Percentiles rank a stretch among this genome's conserved stretches.
phyloP scores from a whole-genome alignment of 2,797 vertebrate genomes.

The Kryptolebias ocellatus region DNA sequence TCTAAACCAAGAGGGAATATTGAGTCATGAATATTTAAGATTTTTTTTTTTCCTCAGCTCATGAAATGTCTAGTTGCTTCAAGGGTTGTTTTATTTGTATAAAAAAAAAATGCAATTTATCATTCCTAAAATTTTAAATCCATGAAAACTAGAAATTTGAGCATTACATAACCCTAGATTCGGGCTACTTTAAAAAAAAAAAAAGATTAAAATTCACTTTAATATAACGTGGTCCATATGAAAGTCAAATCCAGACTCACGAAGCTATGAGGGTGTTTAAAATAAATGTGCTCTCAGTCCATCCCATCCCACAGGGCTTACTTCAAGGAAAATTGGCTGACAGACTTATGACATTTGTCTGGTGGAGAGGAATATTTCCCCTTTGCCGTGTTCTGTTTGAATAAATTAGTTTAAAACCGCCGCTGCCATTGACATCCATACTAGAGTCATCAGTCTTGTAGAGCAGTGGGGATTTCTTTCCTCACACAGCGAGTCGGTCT shows the following conservation, averaged over 20 bases:
- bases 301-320: constrained; percentile 53
- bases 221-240: constrained; percentile 49
- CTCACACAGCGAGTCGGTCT: constrained; percentile 26
- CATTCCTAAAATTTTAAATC: constrained; percentile 38
- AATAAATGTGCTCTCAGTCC: constrained; percentile 60
- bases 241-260: constrained; percentile 69
- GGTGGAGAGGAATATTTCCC: constrained; percentile 64
- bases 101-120: constrained; percentile 18
- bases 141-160: constrained; percentile 22
- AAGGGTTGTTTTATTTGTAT: constrained; percentile 23
- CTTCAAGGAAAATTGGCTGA: constrained; percentile 64
- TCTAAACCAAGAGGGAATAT: constrained; percentile 40
- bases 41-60: not conserved
- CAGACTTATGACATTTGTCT: constrained; percentile 74
- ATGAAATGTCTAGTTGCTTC: constrained; percentile 15
- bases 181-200: constrained; percentile 11
- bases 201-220: constrained; percentile 36
- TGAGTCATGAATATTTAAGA: constrained; percentile 50
- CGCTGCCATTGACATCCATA: constrained; percentile 35
- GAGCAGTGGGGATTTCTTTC: constrained; percentile 36
- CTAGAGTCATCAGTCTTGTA: constrained; percentile 30
- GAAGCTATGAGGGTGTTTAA: constrained; percentile 70
- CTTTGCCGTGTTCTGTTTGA: constrained; percentile 64
- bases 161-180: constrained; percentile 22
- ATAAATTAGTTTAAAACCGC: constrained; percentile 73